Percentiles rank a stretch among this genome's conserved stretches.
phyloP scores from a whole-genome alignment of 2,888 invertebrate species.

The Ametastegia equiseti region DNA sequence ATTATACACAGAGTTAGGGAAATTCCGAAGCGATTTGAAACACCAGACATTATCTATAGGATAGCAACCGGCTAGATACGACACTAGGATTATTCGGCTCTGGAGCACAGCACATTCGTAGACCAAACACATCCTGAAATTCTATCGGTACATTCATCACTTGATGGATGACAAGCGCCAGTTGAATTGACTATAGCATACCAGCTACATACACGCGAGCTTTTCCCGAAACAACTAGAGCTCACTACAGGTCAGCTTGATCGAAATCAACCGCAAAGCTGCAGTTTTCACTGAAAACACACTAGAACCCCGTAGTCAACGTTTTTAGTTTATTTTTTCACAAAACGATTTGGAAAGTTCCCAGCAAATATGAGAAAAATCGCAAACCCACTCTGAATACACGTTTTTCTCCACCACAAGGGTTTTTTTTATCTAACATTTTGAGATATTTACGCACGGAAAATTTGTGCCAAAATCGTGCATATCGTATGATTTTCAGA shows the following conservation, averaged over 20 bases:
- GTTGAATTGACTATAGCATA: background rate
- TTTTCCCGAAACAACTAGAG: conserved; percentile 8
- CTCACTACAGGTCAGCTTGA: conserved; percentile 25
- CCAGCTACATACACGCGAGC: background rate
- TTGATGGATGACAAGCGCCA: conserved; percentile 23
- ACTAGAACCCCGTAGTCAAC: background rate
- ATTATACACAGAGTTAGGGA: background rate
- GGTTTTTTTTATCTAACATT: too few species aligned
- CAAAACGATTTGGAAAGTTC: too few species aligned
- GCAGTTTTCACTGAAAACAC: background rate
- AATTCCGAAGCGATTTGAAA: background rate
- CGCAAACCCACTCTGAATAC: too few species aligned
- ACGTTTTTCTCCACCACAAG: too few species aligned
- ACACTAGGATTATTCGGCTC: conserved; percentile 26
- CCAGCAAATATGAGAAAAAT: too few species aligned
- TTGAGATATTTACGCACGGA: too few species aligned
- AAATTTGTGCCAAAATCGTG: too few species aligned
- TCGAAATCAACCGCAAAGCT: conserved; percentile 7
- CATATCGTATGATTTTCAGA: too few species aligned
- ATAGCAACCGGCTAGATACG: background rate
- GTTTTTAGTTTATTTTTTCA: too few species aligned
- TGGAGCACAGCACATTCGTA: background rate
- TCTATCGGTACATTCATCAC: background rate
- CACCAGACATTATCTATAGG: background rate
- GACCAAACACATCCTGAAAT: conserved; percentile 1